Conservation (phyloP, 1,140 invertebrate genomes). For the Condylostylus longicornis region DNA sequence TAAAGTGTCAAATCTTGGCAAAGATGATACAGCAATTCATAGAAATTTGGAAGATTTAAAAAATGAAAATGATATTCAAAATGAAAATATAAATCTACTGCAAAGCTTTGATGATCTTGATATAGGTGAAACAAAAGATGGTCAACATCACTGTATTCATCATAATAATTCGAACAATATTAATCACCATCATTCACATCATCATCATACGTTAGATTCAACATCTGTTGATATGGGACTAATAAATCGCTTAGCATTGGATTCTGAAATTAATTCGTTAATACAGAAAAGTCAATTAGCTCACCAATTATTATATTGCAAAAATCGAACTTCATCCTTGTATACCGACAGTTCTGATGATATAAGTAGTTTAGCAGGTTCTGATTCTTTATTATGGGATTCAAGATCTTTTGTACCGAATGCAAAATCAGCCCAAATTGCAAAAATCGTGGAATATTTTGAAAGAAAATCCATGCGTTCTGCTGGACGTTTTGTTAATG, state of each 20-base stretch:
- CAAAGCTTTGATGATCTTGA: slow-evolving; percentile 44
- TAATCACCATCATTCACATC: slow-evolving; percentile 17
- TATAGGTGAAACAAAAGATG: slow-evolving; percentile 22
- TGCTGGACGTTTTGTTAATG: slow-evolving; percentile 35
- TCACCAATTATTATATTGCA: slow-evolving; percentile 39
- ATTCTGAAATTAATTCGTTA: slow-evolving; percentile 31
- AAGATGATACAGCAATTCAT: too few species aligned
- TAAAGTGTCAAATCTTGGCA: too few species aligned
- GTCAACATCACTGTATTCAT: slow-evolving; percentile 25
- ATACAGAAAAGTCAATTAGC: slow-evolving; percentile 29
- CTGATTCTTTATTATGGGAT: slow-evolving; percentile 52
- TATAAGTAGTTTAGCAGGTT: slow-evolving; percentile 60
- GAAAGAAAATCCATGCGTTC: too few species aligned
- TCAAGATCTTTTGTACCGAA: slow-evolving; percentile 39
- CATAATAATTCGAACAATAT: slow-evolving; percentile 11
- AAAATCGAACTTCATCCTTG: slow-evolving; percentile 63
- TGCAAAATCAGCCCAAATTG: slow-evolving; percentile 52
- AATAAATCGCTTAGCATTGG: slow-evolving; percentile 32
- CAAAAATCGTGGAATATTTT: slow-evolving; percentile 77
- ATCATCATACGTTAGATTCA: slow-evolving; percentile 21
- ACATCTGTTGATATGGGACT: slow-evolving; percentile 26
- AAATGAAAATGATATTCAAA: too few species aligned
- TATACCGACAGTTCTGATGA: slow-evolving; percentile 78
- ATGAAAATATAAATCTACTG: slow-evolving; percentile 38
- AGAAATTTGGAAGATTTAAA: too few species aligned